Conservation (phyloP, 2,113 vertebrate genomes). For the Grammomys surdaster region DNA sequence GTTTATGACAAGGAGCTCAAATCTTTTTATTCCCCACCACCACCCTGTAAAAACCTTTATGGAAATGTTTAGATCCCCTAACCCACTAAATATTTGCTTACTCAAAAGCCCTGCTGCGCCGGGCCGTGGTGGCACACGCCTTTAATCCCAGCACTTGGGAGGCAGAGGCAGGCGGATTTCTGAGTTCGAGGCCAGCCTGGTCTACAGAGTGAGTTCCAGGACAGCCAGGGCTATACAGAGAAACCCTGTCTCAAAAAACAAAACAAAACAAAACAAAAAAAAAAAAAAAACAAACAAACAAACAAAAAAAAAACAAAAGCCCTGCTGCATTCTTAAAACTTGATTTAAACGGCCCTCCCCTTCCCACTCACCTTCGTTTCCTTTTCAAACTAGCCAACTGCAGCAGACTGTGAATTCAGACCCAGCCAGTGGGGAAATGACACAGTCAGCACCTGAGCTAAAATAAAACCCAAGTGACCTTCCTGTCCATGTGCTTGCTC, state of each 20-base stretch:
- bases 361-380: neutral
- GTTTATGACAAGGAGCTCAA: neutral
- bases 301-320: no score
- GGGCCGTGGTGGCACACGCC: no score
- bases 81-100: neutral
- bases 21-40: neutral
- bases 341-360: neutral
- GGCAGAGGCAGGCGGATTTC: no score
- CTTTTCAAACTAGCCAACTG: neutral
- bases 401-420: neutral
- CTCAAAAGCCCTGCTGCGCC: neutral
- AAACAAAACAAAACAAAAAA: no score
- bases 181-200: no score
- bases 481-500: neutral
- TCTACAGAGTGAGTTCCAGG: no score
- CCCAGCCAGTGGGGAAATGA: neutral
- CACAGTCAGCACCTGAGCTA: neutral
- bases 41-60: neutral
- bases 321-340: neutral
- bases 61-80: neutral
- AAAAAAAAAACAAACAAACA: no score
- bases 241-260: no score
- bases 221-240: no score
- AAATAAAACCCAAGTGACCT: neutral
- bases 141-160: no score